phyloP scores from a whole-genome alignment of 2,113 vertebrate genomes.

The Spilogale gracilis region DNA sequence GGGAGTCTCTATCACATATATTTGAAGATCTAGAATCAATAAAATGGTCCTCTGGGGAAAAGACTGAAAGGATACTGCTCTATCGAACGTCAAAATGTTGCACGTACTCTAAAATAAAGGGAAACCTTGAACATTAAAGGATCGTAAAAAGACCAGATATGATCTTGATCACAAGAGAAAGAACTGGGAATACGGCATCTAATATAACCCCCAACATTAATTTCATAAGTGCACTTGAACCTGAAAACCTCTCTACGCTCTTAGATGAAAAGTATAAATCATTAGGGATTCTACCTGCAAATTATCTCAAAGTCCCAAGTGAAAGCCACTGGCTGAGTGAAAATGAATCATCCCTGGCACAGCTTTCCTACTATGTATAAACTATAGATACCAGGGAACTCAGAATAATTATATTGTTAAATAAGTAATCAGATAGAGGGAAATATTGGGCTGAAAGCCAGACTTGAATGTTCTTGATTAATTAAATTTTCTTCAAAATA shows the following conservation, averaged over 20 bases:
- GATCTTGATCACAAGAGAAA: not conserved
- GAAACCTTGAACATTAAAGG: not conserved
- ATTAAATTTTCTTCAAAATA: not conserved
- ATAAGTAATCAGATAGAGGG: no score
- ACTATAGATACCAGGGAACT: fast-evolving
- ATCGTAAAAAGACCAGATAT: not conserved
- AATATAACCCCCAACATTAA: not conserved
- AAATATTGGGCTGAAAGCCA: not conserved
- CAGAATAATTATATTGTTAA: not conserved
- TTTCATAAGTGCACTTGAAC: not conserved
- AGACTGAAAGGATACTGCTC: not conserved
- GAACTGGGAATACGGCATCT: not conserved
- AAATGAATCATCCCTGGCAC: no score
- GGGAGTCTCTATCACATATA: not conserved
- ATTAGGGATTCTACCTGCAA: not conserved
- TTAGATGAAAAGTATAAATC: not conserved
- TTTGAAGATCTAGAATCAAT: not conserved
- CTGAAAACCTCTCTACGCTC: not conserved
- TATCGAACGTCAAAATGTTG: no score
- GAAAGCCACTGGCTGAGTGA: not conserved
- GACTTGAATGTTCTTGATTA: not conserved
- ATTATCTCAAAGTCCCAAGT: not conserved
- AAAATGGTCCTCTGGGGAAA: not conserved
- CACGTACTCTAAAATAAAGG: not conserved
- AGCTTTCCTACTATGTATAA: not conserved